Evolutionary conservation across 2,888 invertebrate species (phyloP), one percentile per base, ranked within the genome.

Genomic region (Hetaerina titia): DNA sequence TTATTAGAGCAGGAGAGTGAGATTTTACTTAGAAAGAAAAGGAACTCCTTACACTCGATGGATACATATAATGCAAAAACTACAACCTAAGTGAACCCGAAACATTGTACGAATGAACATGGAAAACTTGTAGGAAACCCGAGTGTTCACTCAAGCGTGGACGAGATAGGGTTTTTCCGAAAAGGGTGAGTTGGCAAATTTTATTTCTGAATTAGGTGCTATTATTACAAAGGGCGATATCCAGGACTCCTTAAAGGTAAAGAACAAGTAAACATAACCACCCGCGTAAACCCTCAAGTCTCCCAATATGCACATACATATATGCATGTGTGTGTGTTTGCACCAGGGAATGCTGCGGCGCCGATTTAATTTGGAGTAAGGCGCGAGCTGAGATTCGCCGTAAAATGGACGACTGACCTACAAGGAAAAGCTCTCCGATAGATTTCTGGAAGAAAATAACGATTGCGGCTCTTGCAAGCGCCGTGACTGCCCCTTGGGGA

Each of bases 381-480:
- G 4, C 31, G 13, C 25, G 31, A 81, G 25, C 81, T 31, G 81
- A 31, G 31, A 22, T 81, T 81, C 81, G 81, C 81, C 81, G 81
- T 81, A 81, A 31, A 81, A 81, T 81, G 25, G 81, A 31, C 81
- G 81, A 13, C 11, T 11, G 81, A 8, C 11, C 81, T 81, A 81
- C 81, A 81, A 81, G 81, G 15, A 81, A 81, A 81, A 81, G 81
- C 81, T 81, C 31, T 81, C 2, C 81, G 81, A 81, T 81, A 81
- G 81, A 81, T 81, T 81, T 81, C 31, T 13, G 81, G 15, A 15
- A 22, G 22, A 31, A 81, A 31, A 81, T 81, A 81, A 31, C 31
- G 81, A 13, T 25, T 6, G 11, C 25, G 81, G 15, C 81, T 31
- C 81, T 31, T 13, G 31, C 22, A 31, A 31, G 81, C 11, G 31